phyloP scores from a whole-genome alignment of 1,140 invertebrate species.

The Druon quercuslanigerum region DNA sequence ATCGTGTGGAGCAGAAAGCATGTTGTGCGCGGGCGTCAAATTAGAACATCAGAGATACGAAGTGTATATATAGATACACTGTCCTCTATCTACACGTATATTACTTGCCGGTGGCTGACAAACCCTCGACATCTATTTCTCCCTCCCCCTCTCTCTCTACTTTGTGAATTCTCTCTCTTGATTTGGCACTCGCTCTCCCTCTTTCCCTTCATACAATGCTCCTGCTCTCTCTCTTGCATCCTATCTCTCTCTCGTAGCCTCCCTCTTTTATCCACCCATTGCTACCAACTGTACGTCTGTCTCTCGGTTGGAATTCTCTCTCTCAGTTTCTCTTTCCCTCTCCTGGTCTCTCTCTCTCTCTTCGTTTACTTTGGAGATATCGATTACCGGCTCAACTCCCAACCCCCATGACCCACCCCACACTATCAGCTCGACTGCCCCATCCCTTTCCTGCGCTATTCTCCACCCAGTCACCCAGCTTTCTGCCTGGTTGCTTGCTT shows the following conservation, averaged over 20 bases:
- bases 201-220: slow-evolving; percentile 25
- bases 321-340: slow-evolving; percentile 17
- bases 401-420: slow-evolving; percentile 64
- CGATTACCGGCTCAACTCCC: slow-evolving; percentile 73
- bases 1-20: slow-evolving; percentile 61
- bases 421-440: slow-evolving; percentile 49
- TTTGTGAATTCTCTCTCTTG: neutral
- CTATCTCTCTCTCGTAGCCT: slow-evolving; percentile 34
- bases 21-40: slow-evolving; percentile 62
- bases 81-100: slow-evolving; percentile 60
- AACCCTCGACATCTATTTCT: slow-evolving; percentile 71
- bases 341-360: slow-evolving; percentile 56
- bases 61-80: slow-evolving; percentile 46
- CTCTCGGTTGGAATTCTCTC: slow-evolving; percentile 38
- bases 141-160: slow-evolving; percentile 51
- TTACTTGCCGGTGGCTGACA: slow-evolving; percentile 68
- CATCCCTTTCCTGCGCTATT: slow-evolving; percentile 43
- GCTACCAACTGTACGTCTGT: slow-evolving; percentile 41
- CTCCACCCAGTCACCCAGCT: slow-evolving; percentile 39
- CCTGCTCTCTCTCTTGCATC: slow-evolving; percentile 29
- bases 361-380: slow-evolving; percentile 75
- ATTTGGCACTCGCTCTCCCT: neutral
- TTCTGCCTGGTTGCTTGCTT: slow-evolving; percentile 62
- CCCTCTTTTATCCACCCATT: slow-evolving; percentile 30
- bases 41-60: slow-evolving; percentile 67